Base-by-base conservation (phyloP, 2,797 vertebrate genomes). In the Pseudochromis fuscus region DNA sequence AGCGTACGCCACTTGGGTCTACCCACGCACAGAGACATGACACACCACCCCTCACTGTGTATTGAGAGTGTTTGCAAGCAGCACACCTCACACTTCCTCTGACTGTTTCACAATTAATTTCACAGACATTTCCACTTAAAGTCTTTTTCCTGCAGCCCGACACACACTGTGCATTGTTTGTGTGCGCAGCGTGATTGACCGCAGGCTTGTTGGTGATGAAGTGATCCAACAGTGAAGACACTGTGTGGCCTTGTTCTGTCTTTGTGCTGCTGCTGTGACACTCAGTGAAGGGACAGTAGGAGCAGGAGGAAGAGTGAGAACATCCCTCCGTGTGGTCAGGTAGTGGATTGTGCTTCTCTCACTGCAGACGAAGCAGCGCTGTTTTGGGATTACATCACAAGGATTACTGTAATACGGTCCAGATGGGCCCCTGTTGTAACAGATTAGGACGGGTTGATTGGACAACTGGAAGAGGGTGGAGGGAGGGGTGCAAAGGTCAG, bases 341-440 rank as follows among this genome's bases (percentile, higher is more conserved):
- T 82, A 63, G 75, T 59, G 53, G 74, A 83, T 71, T 70, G 75
- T 49, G 35, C 9, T 46, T 53, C 68, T 63, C 59, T 49, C 13
- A 18, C 58, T 69, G 61, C 59, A 68, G 77, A 77, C 75, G 84
- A 88, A 83, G 74, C 82, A 24, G 33, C 31, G 52, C 84, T 71
- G 87, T 90, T 90, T 88, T 83, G 88, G 80, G 88, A 90, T 93
- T 92, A 90, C 90, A 91, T 93, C 91, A 92, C 81, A 52, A 10
- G 90, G 93, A 93, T 94, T 93, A 93, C 31, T 75, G 79, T 93
- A 93, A 93, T 90, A 72, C 90, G 44, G 61, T 87, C 88, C 91
- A 92, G 90, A 92, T 92, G 91, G 92, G 84, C 67, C 82, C 56
- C 51, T 70, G 83, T 91, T 91, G 88, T 85, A 83, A 73, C 82